These are phyloP conservation scores for Cenopis cana DNA, from an alignment of 2,888 invertebrate species.

Conservation along the genomic window DNA sequence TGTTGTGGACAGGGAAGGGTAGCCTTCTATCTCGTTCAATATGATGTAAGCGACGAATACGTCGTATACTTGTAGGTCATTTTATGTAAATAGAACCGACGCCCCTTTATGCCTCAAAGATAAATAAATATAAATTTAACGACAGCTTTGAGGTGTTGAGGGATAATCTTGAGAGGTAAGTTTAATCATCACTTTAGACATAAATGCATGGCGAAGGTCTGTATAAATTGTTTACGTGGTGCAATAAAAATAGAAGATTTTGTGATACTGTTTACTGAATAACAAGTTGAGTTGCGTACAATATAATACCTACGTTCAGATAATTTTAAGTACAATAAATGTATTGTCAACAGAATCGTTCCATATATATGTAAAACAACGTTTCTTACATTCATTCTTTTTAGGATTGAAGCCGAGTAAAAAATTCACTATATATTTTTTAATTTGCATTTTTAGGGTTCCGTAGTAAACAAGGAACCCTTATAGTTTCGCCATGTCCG, in stretches of 20 bases:
- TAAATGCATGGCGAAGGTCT: background rate
- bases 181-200: slow-evolving; percentile 28
- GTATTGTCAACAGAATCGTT: too few species aligned
- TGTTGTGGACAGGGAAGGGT: slow-evolving; percentile 26
- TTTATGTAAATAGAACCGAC: background rate
- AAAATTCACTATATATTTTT: too few species aligned
- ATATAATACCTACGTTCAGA: too few species aligned
- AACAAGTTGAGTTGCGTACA: too few species aligned
- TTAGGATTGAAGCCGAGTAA: too few species aligned
- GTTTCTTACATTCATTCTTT: too few species aligned
- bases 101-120: slow-evolving; percentile 30
- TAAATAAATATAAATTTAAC: slow-evolving; percentile 41
- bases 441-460: too few species aligned
- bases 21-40: background rate
- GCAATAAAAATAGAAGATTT: background rate
- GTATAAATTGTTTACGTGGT: slow-evolving; percentile 5
- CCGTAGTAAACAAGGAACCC: too few species aligned
- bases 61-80: background rate
- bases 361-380: too few species aligned
- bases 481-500: too few species aligned
- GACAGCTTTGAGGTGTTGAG: slow-evolving; percentile 14
- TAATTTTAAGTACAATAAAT: too few species aligned
- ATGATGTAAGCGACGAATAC: background rate
- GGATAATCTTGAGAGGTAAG: slow-evolving; percentile 30
- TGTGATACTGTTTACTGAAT: too few species aligned